phyloP scores from a whole-genome alignment of 2,888 invertebrate species.

The Drosophila suboccidentalis region DNA sequence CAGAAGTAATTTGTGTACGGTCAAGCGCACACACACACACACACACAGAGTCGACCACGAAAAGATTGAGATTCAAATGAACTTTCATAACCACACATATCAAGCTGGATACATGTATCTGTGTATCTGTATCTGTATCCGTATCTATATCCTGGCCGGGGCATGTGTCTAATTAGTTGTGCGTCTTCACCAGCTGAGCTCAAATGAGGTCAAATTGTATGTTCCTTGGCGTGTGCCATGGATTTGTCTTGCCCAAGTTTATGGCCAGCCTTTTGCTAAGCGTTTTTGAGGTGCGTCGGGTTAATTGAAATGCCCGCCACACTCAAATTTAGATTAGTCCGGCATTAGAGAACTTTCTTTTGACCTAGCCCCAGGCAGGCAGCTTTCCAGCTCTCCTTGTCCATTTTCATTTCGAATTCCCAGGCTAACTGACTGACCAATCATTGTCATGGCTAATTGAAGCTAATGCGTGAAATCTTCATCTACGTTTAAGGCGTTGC shows the following conservation, averaged over 20 bases:
- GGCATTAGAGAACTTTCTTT: constrained; percentile 55
- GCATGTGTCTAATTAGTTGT: constrained; percentile 81
- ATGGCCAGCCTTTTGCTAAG: constrained; percentile 35
- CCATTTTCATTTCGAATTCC: background rate
- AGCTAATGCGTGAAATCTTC: constrained; percentile 68
- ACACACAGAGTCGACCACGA: constrained; percentile 24
- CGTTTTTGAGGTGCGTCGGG: constrained; percentile 71
- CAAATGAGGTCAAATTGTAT: constrained; percentile 71
- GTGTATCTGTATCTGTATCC: constrained; percentile 26
- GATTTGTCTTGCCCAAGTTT: constrained; percentile 68
- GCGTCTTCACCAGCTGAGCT: constrained; percentile 67
- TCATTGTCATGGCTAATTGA: constrained; percentile 67
- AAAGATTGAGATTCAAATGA: constrained; percentile 41
- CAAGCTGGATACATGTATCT: constrained; percentile 30
- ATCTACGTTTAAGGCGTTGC: constrained; percentile 6
- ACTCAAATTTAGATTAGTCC: constrained; percentile 66
- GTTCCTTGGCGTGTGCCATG: constrained; percentile 64
- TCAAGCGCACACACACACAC: constrained; percentile 58
- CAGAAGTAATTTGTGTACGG: constrained; percentile 79
- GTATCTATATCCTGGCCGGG: constrained; percentile 33
- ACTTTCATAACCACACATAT: constrained; percentile 62
- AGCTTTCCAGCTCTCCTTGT: background rate
- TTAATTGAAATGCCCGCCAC: constrained; percentile 73
- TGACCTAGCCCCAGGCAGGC: constrained; percentile 16
- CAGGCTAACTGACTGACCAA: constrained; percentile 30